Evolutionary conservation across 2,797 vertebrate species (phyloP), one percentile per base, ranked within the genome.

Genomic region (Myotis planiceps): DNA sequence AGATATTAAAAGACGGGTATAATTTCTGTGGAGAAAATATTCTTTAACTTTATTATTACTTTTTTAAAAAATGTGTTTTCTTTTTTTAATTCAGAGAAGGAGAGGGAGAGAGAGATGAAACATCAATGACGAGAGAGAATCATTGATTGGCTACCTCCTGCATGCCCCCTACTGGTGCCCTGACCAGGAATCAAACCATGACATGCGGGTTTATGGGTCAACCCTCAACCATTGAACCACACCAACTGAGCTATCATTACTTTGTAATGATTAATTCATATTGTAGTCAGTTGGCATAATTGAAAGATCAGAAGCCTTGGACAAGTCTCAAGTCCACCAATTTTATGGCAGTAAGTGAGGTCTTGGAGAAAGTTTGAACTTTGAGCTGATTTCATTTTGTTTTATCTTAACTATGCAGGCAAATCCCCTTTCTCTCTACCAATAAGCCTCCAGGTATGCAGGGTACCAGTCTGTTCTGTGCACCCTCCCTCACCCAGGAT

Each of bases 201-300:
- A 27, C 55, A 12, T 58, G 12, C 25, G 27, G 55, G 25, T 58
- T 13, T 58, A 58, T 29, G 10, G 25, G 55, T 58, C 23, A 5
- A 27, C 25, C 10, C 55, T 58, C 25, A 58, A 58, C 25, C 25
- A 58, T 14, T 13, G 12, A 58, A 27, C 55, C 25, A 58, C 55
- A 58, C 55, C 2, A 0, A 58, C 55, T 58, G 55, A 12, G 55
- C 55, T 42, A 71, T 80, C 42, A 37, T 66, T 14, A 21, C 53
- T 90, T 72, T 51, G 27, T 58, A 68, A 81, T n/a, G 27, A 81
- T 39, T 55, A 27, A 55, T 49, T n/a, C 53, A n/a, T 60, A 49
- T 27, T 32, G 7, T 27, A 63, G 32, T 58, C 18, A 23, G 8
- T 4, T 21, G 14, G 0, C 13, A 63, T 39, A 42, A 34, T 2